Evolutionary conservation across 2,797 vertebrate genomes (phyloP), one percentile per base, ranked within the genome.

Genomic region (Coregonus ussuriensis): DNA sequence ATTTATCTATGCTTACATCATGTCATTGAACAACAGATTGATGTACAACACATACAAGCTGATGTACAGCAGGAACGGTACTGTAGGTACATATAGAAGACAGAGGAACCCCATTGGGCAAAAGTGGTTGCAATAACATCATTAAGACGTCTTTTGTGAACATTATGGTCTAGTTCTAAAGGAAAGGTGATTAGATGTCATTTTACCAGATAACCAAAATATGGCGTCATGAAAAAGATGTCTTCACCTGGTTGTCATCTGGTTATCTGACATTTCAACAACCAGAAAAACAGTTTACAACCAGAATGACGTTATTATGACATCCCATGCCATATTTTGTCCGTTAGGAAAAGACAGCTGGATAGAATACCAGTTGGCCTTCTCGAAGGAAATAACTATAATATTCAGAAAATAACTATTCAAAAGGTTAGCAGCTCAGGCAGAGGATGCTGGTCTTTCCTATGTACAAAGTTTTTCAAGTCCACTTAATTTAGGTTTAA

Each of bases 401-500:
- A n/a, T 79, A 37, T 81, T 86, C 80, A 88, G n/a, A 79, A 4
- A 74, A 80, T 68, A 79, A 65, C 2, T n/a, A 59, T 59, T n/a
- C n/a, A 85, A 82, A 83, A 81, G 1, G 25, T 81, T 75, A 89
- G 84, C 88, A 92, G 86, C 82, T 82, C 15, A 79, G 82, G 72
- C 79, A 88, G 81, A 84, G 37, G 68, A 87, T 86, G 89, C 89
- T 89, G 90, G 82, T 91, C 72, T 82, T 75, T 86, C 71, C 82
- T 75, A 78, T 88, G 82, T 88, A 87, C 79, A 84, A 81, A 29
- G 62, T 85, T 75, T 72, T 21, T 79, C 82, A 84, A 80, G 79
- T 88, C 80, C 77, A 83, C 90, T 93, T 92, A 91, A 90, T 93
- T 92, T 87, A 83, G 77, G 85, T 77, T 74, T 77, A 2, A 47